These are phyloP conservation scores for Hybos culiciformis DNA, from an alignment of 2,888 invertebrate species.

Conservation along the genomic window DNA sequence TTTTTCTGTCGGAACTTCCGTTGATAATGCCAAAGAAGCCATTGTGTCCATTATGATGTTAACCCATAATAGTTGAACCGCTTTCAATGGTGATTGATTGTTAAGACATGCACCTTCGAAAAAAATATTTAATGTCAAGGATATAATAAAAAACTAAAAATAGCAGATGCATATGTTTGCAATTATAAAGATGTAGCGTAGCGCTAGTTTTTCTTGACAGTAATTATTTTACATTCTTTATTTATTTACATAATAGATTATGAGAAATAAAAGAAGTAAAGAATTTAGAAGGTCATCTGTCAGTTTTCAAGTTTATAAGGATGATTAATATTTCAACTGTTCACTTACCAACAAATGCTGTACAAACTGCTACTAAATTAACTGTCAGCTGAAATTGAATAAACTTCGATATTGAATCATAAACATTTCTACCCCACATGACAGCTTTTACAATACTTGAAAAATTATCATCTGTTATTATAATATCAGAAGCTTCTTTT, in stretches of 20 bases:
- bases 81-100: slow-evolving; percentile 39
- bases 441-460: slow-evolving; percentile 94
- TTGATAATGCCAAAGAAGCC: slow-evolving; percentile 86
- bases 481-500: slow-evolving; percentile 95
- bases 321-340: slow-evolving; percentile 88
- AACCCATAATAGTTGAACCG: slow-evolving; percentile 97
- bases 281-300: slow-evolving; percentile 8
- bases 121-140: no score
- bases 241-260: neutral
- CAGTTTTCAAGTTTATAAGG: slow-evolving; percentile 88
- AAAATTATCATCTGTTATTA: slow-evolving; percentile 94
- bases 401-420: slow-evolving; percentile 96
- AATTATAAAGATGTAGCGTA: no score
- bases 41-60: slow-evolving; percentile 96
- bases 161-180: no score
- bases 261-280: neutral
- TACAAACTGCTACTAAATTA: slow-evolving; percentile 91
- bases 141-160: no score
- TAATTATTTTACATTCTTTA: no score
- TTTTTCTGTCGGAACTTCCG: slow-evolving; percentile 83
- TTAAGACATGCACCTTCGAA: neutral
- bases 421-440: slow-evolving; percentile 97
- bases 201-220: no score
- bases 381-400: slow-evolving; percentile 95
- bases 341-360: slow-evolving; percentile 92